Percentiles rank a stretch among this genome's conserved stretches.
Evolutionary conservation across 2,797 vertebrate genomes (phyloP).

Genomic region (Thalassophryne amazonica): DNA sequence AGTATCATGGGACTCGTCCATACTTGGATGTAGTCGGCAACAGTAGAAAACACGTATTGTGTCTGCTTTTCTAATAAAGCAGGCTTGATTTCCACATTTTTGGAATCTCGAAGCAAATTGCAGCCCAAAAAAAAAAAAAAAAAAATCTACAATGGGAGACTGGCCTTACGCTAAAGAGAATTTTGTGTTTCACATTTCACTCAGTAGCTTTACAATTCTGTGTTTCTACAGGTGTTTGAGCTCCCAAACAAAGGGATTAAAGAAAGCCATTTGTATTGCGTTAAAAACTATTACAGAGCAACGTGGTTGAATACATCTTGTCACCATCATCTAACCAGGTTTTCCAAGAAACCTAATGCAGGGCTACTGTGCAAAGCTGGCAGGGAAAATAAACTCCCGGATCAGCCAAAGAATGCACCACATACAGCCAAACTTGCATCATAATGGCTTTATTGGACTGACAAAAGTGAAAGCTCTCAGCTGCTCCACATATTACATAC

Average conservation of each 20-base stretch:
- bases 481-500: not conserved
- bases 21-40: no score
- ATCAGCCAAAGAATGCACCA: slow-evolving; percentile 45
- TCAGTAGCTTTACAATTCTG: no score
- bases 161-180: no score
- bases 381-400: not conserved
- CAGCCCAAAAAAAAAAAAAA: not conserved
- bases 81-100: slow-evolving; percentile 2
- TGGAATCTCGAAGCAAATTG: no score
- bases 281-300: not conserved
- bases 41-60: no score
- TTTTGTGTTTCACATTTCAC: no score
- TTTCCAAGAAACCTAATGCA: slow-evolving; percentile 11
- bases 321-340: not conserved
- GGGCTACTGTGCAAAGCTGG: slow-evolving; percentile 23
- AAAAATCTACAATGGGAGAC: slow-evolving; percentile 5
- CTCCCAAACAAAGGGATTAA: no score
- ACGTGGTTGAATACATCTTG: slow-evolving; percentile 7
- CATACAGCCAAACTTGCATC: slow-evolving; percentile 35
- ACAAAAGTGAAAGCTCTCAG: slow-evolving; percentile 28
- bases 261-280: no score
- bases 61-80: slow-evolving; percentile 7
- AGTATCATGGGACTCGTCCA: no score
- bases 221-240: no score
- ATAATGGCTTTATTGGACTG: not conserved